phyloP scores from a whole-genome alignment of 2,888 invertebrate species.

The Thyatira batis region DNA sequence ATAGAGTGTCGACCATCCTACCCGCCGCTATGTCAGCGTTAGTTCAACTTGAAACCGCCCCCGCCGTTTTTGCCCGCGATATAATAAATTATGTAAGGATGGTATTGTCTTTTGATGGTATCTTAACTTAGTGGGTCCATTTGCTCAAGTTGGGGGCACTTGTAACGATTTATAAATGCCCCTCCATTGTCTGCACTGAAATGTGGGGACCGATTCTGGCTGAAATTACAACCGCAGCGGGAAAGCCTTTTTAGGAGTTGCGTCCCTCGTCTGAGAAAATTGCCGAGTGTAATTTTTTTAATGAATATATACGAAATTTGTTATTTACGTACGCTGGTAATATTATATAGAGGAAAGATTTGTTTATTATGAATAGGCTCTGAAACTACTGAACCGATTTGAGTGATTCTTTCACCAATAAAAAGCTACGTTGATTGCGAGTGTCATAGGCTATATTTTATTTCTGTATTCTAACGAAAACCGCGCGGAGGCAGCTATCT shows the following conservation, averaged over 20 bases:
- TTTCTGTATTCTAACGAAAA: too few relatives aligned
- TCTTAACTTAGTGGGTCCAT: slow-evolving; percentile 59
- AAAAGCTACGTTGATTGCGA: too few relatives aligned
- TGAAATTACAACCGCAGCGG: background rate
- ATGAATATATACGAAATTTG: background rate
- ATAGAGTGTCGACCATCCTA: background rate
- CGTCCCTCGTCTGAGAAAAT: background rate
- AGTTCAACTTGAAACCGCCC: slow-evolving; percentile 28
- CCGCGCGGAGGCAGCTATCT: too few relatives aligned
- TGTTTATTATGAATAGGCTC: too few relatives aligned
- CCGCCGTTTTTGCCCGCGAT: slow-evolving; percentile 61
- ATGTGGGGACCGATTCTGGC: background rate
- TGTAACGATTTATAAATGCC: slow-evolving; percentile 55
- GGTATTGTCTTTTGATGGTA: slow-evolving; percentile 72
- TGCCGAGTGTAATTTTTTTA: background rate
- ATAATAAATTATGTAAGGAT: slow-evolving; percentile 71
- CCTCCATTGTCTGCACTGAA: slow-evolving; percentile 19
- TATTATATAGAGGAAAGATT: too few relatives aligned
- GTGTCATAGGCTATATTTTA: too few relatives aligned
- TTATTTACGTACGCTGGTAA: too few relatives aligned
- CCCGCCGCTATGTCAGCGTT: slow-evolving; percentile 11
- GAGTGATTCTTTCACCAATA: too few relatives aligned
- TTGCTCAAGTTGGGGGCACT: slow-evolving; percentile 35
- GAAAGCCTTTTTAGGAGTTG: background rate
- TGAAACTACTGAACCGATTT: too few relatives aligned